Evolutionary conservation across 2,113 vertebrate species (phyloP).

Genomic region (Leptosomus discolor): DNA sequence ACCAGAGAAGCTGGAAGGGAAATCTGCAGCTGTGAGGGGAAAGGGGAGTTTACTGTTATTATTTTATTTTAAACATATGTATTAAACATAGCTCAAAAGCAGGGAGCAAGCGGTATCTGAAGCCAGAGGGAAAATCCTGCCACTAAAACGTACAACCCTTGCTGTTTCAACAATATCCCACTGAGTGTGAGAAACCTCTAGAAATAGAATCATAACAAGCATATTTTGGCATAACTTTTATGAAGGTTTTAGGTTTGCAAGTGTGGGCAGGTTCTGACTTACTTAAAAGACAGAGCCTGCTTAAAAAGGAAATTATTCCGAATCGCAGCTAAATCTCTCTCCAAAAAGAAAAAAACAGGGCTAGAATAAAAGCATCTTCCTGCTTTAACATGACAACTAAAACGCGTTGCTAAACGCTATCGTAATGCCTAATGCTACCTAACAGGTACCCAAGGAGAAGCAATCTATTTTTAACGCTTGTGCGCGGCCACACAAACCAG

Average conservation of each 20-base stretch:
- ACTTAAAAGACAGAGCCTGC: neutral
- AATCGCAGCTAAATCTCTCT: neutral
- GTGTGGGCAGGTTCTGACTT: neutral
- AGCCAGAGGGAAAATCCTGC: constrained; percentile 30
- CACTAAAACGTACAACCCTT: constrained; percentile 16
- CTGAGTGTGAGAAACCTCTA: neutral
- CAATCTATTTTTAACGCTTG: neutral
- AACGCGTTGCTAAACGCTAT: rapidly evolving
- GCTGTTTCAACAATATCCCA: constrained; percentile 36
- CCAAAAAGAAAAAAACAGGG: neutral
- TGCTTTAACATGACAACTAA: neutral
- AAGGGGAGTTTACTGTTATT: constrained; percentile 20
- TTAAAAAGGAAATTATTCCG: neutral
- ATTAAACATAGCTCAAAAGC: constrained; percentile 30
- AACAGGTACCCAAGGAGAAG: neutral
- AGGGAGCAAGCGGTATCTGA: neutral
- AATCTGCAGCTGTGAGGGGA: constrained; percentile 41
- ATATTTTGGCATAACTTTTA: neutral
- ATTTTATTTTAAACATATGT: constrained; percentile 50
- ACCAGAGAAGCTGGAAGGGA: constrained; percentile 39
- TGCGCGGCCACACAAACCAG: rapidly evolving
- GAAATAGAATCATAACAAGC: constrained; percentile 20
- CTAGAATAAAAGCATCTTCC: neutral
- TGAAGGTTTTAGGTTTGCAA: neutral
- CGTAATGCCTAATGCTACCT: neutral